Evolutionary conservation across 2,888 invertebrate genomes (phyloP).

Genomic region (Chaitophorus viminalis): DNA sequence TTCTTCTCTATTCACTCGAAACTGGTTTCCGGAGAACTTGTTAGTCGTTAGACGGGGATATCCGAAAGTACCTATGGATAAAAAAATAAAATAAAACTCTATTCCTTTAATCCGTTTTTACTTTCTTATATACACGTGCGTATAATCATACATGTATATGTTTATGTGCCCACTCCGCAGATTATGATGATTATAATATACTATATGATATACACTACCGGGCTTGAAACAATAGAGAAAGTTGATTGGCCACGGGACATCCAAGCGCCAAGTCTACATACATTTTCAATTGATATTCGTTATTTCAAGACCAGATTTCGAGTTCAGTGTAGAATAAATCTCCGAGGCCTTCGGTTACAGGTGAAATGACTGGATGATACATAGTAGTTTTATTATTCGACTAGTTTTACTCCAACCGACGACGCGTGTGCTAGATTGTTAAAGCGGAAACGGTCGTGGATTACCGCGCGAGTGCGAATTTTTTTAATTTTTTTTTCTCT

Average conservation of each 20-base stretch:
- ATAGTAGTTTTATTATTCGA: not conserved
- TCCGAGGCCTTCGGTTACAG: constrained; percentile 25
- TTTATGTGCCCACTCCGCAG: constrained; percentile 3
- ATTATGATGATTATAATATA: constrained; percentile 29
- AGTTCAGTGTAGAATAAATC: constrained; percentile 29
- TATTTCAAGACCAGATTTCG: constrained; percentile 53
- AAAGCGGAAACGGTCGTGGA: not conserved
- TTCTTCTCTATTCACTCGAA: not conserved
- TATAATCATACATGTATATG: too few species aligned
- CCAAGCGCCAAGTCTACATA: constrained; percentile 16
- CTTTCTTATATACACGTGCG: constrained; percentile 21
- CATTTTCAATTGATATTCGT: constrained; percentile 38
- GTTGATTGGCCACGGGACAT: constrained; percentile 61
- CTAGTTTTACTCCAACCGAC: not conserved
- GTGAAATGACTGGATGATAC: not conserved
- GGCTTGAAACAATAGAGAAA: constrained; percentile 61
- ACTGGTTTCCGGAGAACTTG: constrained; percentile 41
- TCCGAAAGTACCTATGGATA: constrained; percentile 29
- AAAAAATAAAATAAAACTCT: constrained; percentile 17
- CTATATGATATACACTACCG: constrained; percentile 26
- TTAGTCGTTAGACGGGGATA: constrained; percentile 15
- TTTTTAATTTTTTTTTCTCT: not conserved
- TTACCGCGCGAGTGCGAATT: not conserved
- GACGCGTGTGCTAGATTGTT: not conserved
- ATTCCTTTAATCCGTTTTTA: constrained; percentile 20